These are phyloP conservation scores for Megalonaias nervosa DNA, from an alignment of 1,140 invertebrate genomes.

Conservation along the genomic window DNA sequence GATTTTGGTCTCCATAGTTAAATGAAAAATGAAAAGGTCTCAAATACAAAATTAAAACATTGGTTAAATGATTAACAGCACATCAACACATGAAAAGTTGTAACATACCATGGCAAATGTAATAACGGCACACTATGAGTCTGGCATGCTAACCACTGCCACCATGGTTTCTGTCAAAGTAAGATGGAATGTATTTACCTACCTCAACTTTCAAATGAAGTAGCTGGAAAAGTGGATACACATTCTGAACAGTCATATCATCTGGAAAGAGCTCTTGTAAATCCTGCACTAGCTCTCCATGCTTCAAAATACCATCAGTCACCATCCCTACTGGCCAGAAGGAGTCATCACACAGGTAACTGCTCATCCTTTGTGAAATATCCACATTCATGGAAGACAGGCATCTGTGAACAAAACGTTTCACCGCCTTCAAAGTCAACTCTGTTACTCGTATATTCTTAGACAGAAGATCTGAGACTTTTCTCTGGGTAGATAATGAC, in stretches of 20 bases:
- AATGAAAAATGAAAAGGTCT: no score
- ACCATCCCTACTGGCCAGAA: conserved; percentile 10
- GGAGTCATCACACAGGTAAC: conserved; percentile 10
- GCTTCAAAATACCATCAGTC: neutral
- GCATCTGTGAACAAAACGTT: conserved; percentile 17
- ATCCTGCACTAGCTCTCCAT: neutral
- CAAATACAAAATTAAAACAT: no score
- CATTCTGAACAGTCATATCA: conserved; percentile 9
- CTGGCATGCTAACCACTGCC: no score
- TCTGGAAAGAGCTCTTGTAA: neutral
- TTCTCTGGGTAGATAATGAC: neutral
- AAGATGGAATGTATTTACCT: no score
- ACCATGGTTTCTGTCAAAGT: no score
- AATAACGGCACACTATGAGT: no score
- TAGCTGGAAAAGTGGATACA: neutral
- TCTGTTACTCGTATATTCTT: neutral
- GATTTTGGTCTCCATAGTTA: no score
- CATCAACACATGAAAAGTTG: no score
- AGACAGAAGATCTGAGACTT: neutral
- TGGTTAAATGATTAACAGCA: no score
- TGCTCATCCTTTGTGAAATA: neutral
- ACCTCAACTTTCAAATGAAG: no score
- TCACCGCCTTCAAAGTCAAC: conserved; percentile 7
- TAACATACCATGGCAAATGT: no score
- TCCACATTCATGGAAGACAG: neutral